Evolutionary conservation across 2,888 invertebrate genomes (phyloP).

Genomic region (Smittia sp.): DNA sequence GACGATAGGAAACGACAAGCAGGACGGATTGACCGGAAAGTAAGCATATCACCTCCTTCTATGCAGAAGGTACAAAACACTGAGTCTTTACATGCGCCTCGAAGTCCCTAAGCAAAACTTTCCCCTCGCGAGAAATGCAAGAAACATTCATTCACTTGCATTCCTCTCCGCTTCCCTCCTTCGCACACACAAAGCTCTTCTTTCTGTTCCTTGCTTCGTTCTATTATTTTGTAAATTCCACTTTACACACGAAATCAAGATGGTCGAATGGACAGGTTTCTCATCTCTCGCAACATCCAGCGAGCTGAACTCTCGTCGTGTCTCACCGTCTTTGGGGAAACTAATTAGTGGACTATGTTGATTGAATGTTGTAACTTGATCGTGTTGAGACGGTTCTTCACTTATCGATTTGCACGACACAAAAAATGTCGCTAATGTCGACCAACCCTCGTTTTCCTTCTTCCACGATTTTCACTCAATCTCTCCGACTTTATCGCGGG

Average conservation of each 20-base stretch:
- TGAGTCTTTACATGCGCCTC: too few species aligned
- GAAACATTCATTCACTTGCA: constrained; percentile 6
- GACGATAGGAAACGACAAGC: too few species aligned
- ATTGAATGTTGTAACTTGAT: neutral
- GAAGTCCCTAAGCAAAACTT: too few species aligned
- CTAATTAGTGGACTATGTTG: neutral
- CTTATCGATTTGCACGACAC: neutral
- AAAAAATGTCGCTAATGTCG: constrained; percentile 21
- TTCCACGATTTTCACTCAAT: neutral
- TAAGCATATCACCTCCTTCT: too few species aligned
- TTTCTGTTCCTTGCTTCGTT: neutral
- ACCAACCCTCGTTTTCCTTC: neutral
- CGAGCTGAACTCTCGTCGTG: neutral
- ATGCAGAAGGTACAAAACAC: too few species aligned
- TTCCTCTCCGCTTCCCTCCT: neutral
- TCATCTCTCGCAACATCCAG: constrained; percentile 5
- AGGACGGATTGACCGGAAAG: too few species aligned
- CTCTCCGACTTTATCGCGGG: neutral
- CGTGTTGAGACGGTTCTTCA: neutral
- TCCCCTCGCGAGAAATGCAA: neutral
- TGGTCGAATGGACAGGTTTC: constrained; percentile 39
- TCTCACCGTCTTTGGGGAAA: neutral
- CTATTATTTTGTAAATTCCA: constrained; percentile 39
- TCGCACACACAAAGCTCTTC: neutral
- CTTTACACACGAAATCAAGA: constrained; percentile 40